phyloP scores from a whole-genome alignment of 2,888 invertebrate species.

The Acronicta alni region DNA sequence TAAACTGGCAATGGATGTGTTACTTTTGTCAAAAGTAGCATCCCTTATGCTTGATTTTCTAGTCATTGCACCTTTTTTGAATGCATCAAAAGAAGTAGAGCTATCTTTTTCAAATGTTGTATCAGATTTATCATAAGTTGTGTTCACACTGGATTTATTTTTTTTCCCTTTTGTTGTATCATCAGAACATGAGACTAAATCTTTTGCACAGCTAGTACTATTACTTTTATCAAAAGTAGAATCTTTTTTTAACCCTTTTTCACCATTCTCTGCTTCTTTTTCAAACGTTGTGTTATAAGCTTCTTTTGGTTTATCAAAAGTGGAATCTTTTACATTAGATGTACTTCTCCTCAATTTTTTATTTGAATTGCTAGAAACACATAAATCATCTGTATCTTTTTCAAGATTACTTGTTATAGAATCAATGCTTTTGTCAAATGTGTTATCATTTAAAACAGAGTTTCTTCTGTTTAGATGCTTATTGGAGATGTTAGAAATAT shows the following conservation, averaged over 20 bases:
- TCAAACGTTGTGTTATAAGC: constrained; percentile 42
- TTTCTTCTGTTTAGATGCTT: constrained; percentile 19
- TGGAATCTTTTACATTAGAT: constrained; percentile 31
- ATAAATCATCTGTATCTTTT: constrained; percentile 22
- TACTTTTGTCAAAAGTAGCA: constrained; percentile 51
- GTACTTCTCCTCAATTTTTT: constrained; percentile 17
- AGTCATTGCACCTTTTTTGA: constrained; percentile 36
- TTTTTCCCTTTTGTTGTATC: constrained; percentile 5
- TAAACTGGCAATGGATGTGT: constrained; percentile 16
- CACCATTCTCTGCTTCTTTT: constrained; percentile 9
- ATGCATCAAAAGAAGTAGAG: constrained; percentile 51
- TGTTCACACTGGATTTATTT: constrained; percentile 30
- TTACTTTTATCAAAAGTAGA: constrained; percentile 33
- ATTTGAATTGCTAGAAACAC: not conserved
- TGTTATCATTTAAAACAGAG: constrained; percentile 31
- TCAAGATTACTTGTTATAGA: constrained; percentile 10
- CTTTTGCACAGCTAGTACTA: constrained; percentile 34
- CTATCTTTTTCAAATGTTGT: constrained; percentile 42
- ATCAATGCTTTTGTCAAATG: constrained; percentile 17
- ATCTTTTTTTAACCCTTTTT: constrained; percentile 11
- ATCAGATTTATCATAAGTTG: constrained; percentile 55
- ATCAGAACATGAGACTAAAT: not conserved
- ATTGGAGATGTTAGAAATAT: constrained; percentile 17
- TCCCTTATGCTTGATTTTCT: constrained; percentile 49
- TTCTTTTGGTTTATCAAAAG: constrained; percentile 41